A percentile compares a stretch with the other conserved stretches of the same genome.
Conservation (phyloP, 2,888 invertebrate genomes). For the Leptura quadrifasciata region DNA sequence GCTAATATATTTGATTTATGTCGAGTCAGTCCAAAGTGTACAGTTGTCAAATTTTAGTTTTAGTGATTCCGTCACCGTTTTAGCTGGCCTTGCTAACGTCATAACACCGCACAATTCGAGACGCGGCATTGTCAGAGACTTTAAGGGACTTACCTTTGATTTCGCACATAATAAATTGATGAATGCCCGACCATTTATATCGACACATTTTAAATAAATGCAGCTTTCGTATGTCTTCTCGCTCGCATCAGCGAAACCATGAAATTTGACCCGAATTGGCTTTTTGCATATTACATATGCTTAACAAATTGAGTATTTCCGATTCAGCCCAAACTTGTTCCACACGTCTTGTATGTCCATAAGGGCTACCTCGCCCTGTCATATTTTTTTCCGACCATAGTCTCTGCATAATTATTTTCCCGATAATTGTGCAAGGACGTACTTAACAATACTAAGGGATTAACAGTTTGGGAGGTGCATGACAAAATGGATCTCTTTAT, state of each 20-base stretch:
- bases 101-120: constrained; percentile 45
- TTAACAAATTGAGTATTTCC: constrained; percentile 25
- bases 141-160: constrained; percentile 46
- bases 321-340: constrained; percentile 23
- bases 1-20: background rate
- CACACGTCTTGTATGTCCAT: constrained; percentile 25
- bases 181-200: constrained; percentile 5
- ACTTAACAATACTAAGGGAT: too few relatives aligned
- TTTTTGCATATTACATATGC: constrained; percentile 12
- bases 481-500: constrained; percentile 45
- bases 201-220: constrained; percentile 11
- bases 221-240: constrained; percentile 26
- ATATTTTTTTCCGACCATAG: constrained; percentile 37
- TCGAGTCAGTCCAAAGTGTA: constrained; percentile 2
- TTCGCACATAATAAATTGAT: constrained; percentile 48
- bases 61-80: constrained; percentile 8
- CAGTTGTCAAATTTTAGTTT: background rate
- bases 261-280: constrained; percentile 12
- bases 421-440: too few relatives aligned
- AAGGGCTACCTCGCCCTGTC: constrained; percentile 41
- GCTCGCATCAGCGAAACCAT: constrained; percentile 38
- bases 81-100: background rate
- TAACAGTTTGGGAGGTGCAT: constrained; percentile 31
- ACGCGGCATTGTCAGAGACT: constrained; percentile 40
- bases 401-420: too few relatives aligned